A percentile compares a stretch with the other conserved stretches of the same genome.
These are phyloP conservation scores for Brachyhypopomus occidentalis DNA, from an alignment of 2,113 vertebrate genomes.

Conservation along the genomic window DNA sequence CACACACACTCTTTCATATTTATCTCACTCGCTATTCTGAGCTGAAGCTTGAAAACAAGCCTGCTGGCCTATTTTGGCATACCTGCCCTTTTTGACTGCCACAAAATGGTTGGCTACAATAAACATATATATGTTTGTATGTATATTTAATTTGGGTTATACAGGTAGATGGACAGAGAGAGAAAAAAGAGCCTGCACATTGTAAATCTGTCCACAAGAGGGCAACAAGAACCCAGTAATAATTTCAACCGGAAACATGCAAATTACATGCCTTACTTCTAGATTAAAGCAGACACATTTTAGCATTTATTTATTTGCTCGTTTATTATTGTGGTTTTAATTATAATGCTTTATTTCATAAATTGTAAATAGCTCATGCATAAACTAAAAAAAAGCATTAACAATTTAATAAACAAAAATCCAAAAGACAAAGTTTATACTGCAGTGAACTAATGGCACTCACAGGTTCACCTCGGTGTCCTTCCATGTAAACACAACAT, in stretches of 20 bases:
- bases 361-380: constrained; percentile 15
- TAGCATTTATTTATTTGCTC: background rate
- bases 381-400: constrained; percentile 19
- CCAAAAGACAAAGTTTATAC: background rate
- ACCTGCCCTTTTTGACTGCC: background rate
- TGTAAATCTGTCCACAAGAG: background rate
- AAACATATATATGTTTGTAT: too few relatives aligned
- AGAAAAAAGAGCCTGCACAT: background rate
- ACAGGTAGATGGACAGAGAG: too few relatives aligned
- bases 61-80: background rate
- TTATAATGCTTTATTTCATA: constrained; percentile 50
- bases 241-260: background rate
- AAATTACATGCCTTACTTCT: background rate
- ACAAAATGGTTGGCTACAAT: background rate
- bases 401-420: background rate
- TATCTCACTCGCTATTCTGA: background rate
- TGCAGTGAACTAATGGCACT: background rate
- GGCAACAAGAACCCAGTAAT: background rate
- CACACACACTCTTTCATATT: background rate
- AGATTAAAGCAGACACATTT: background rate
- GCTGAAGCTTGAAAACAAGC: constrained; percentile 10
- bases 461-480: background rate
- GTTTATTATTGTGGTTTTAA: background rate
- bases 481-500: background rate
- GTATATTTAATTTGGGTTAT: too few relatives aligned